These are phyloP conservation scores for Pseudonaja textilis DNA, from an alignment of 2,113 vertebrate genomes.

Conservation along the genomic window DNA sequence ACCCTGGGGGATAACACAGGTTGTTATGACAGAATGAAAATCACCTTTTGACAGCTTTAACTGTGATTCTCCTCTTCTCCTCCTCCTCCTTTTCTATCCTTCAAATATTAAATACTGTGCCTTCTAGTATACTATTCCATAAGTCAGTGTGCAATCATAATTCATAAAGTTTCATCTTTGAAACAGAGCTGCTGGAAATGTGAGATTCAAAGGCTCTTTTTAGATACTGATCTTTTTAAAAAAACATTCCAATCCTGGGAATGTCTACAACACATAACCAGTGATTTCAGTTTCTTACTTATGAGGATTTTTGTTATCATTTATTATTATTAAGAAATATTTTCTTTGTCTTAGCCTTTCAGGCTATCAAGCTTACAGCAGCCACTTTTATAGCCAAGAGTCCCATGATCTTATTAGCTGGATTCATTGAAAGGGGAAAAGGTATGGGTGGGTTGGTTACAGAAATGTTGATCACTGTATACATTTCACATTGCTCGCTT, in stretches of 20 bases:
- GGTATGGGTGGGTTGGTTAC: not conserved
- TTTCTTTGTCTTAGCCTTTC: not conserved
- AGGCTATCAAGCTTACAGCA: not conserved
- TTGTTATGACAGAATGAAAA: constrained; percentile 14
- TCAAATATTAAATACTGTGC: not conserved
- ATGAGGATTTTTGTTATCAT: not conserved
- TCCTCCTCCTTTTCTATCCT: not conserved
- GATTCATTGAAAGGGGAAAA: not conserved
- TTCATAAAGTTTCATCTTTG: not conserved
- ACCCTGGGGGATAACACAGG: constrained; percentile 2
- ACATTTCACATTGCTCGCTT: not conserved
- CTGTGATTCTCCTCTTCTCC: not conserved
- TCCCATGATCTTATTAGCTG: not conserved
- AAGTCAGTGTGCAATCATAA: not conserved
- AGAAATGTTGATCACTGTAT: not conserved
- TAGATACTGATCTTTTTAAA: not conserved
- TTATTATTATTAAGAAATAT: not conserved
- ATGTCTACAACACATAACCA: not conserved
- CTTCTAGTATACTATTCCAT: not conserved
- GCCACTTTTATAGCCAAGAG: not conserved
- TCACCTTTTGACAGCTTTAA: constrained; percentile 3
- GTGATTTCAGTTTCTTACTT: not conserved
- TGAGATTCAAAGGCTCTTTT: not conserved
- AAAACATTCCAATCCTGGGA: not conserved
- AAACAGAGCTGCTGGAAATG: not conserved